Base-by-base conservation (phyloP, 2,888 invertebrate genomes). In the Lydus trimaculatus region DNA sequence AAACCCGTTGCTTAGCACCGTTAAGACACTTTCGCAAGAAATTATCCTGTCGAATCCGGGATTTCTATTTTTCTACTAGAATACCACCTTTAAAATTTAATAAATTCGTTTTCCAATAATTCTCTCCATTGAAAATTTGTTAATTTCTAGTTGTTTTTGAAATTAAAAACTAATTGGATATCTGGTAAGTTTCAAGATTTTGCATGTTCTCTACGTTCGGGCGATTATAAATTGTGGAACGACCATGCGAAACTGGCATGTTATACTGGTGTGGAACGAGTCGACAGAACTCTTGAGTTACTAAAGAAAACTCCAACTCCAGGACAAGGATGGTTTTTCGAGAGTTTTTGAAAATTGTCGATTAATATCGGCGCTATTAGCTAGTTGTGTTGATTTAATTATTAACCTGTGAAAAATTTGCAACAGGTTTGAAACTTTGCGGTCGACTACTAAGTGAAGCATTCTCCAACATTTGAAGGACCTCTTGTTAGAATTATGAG, bases 201-300 rank as follows among this genome's bases (percentile, higher is more conserved):
- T 65, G 58, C 61, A 36, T 28, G 36, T 58, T 52, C 58, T 61
- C 61, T 56, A 66, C 62, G 52, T 59, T 62, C 28, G 62, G 61
- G 58, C 33, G 61, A 62, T 66, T 58, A 36, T 62, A 66, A 61
- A 65, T 58, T 61, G 58, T 61, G 63, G 33, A 63, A 63, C 66
- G 43, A 63, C 33, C 36, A 15, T 58, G 58, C 62, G 28, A 63
- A 62, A 65, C 52, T 63, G 63, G 59, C 64, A 31, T 65, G 58
- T 64, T 65, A 62, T 68, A 65, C 62, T 61, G 56, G 59, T 63
- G 63, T 59, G 63, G 59, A 66, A 66, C 66, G 58, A 65, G 65
- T 61, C 62, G 62, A 65, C 68, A 68, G 65, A 68, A 62, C 68
- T 65, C 20, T 61, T 61, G 68, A 65, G 68, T 62, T 23, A 17